Evolutionary conservation across 2,797 vertebrate species (phyloP).

Genomic region (Pagetopsis macropterus): DNA sequence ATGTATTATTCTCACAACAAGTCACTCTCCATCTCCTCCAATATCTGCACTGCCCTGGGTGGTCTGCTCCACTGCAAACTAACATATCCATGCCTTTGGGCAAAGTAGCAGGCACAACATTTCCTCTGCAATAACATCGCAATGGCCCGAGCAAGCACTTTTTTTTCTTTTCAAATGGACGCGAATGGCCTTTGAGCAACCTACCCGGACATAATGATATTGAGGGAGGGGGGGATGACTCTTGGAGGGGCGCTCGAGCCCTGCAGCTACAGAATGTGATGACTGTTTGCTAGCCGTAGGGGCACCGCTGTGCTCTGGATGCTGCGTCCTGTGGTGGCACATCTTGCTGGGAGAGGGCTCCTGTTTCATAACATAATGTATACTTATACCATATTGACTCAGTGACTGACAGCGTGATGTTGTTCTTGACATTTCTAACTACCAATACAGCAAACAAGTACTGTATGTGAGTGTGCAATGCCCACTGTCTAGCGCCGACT

Average conservation of each 20-base stretch:
- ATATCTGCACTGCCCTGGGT: constrained; percentile 36
- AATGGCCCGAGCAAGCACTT: constrained; percentile 58
- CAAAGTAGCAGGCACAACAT: constrained; percentile 56
- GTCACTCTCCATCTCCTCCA: constrained; percentile 5
- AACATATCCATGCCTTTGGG: constrained; percentile 61
- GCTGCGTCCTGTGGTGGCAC: constrained; percentile 43
- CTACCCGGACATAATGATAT: constrained; percentile 50
- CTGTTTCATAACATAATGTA: constrained; percentile 49
- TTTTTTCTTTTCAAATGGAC: constrained; percentile 52
- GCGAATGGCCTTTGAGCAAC: constrained; percentile 61
- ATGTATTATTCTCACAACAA: constrained; percentile 7
- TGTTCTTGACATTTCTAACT: constrained; percentile 64
- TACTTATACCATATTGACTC: constrained; percentile 53
- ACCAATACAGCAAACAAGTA: constrained; percentile 34
- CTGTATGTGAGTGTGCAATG: constrained; percentile 34
- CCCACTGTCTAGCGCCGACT: constrained; percentile 45
- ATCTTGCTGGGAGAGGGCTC: constrained; percentile 33
- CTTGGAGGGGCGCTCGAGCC: constrained; percentile 35
- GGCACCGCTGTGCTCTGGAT: constrained; percentile 54
- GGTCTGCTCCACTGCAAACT: constrained; percentile 52
- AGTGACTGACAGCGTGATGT: constrained; percentile 57
- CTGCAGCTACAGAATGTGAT: constrained; percentile 51
- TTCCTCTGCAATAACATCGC: constrained; percentile 59
- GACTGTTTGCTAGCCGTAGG: constrained; percentile 57
- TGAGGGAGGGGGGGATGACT: constrained; percentile 12